Evolutionary conservation across 1,140 invertebrate genomes (phyloP).

Genomic region (Dendrolimus kikuchii): DNA sequence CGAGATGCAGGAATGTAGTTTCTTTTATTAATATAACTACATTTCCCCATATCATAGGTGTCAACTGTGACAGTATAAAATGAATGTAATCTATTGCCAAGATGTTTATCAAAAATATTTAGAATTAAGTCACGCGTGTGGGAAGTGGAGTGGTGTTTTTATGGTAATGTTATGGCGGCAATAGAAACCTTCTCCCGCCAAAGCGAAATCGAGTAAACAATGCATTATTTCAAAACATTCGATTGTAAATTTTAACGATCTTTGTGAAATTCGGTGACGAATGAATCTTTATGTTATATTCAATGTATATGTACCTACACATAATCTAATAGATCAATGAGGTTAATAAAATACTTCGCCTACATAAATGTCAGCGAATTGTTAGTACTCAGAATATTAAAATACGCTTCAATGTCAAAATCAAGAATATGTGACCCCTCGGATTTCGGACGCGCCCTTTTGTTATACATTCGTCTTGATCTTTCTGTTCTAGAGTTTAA

Average conservation of each 20-base stretch:
- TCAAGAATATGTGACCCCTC: no score
- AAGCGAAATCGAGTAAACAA: constrained; percentile 30
- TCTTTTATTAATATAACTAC: constrained; percentile 25
- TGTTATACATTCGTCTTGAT: no score
- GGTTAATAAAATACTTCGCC: no score
- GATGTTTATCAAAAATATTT: constrained; percentile 45
- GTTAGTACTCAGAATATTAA: no score
- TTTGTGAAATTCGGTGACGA: background rate
- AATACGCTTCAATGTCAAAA: no score
- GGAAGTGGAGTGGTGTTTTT: constrained; percentile 34
- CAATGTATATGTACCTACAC: background rate
- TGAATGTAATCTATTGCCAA: constrained; percentile 29
- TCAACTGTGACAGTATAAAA: constrained; percentile 25
- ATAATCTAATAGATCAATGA: no score
- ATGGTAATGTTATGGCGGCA: constrained; percentile 47
- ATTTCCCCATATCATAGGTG: constrained; percentile 25
- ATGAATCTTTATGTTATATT: background rate
- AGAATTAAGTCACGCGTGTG: constrained; percentile 43
- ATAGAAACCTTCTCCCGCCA: constrained; percentile 20
- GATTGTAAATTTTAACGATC: constrained; percentile 24
- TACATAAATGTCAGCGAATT: no score
- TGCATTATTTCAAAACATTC: constrained; percentile 32
- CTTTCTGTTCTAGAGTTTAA: no score
- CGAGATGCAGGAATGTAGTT: constrained; percentile 27
- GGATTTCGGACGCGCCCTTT: no score